Conservation (phyloP, 2,888 invertebrate species). For the Tryphoninae sp. region DNA sequence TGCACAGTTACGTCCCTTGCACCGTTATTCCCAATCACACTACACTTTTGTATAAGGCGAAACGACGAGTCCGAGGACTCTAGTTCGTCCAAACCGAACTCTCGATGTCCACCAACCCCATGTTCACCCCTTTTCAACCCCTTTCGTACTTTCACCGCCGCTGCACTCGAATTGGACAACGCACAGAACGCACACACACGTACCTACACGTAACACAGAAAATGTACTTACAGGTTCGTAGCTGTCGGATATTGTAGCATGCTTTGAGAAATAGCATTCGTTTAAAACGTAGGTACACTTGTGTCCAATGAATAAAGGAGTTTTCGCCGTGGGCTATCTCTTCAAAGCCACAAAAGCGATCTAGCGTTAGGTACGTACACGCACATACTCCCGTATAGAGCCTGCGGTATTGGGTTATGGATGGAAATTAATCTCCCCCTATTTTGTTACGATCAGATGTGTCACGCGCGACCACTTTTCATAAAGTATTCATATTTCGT, state of each 20-base stretch:
- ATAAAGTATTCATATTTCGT: constrained; percentile 5
- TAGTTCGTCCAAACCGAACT: constrained; percentile 31
- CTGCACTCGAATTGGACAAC: constrained; percentile 10
- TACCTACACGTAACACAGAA: neutral
- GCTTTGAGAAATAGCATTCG: constrained; percentile 44
- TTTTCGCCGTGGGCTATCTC: constrained; percentile 54
- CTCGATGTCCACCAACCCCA: constrained; percentile 26
- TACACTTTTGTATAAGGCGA: neutral
- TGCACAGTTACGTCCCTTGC: neutral
- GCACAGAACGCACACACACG: neutral
- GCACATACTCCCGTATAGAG: neutral
- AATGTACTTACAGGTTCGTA: constrained; percentile 17
- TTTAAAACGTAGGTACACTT: constrained; percentile 43
- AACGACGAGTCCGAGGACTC: constrained; percentile 3
- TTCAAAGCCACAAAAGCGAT: constrained; percentile 48
- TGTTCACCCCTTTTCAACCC: constrained; percentile 47
- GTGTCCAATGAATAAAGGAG: constrained; percentile 50
- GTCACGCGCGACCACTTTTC: constrained; percentile 35
- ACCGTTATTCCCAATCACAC: constrained; percentile 28
- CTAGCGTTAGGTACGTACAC: constrained; percentile 1
- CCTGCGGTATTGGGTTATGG: neutral
- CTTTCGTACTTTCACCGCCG: constrained; percentile 24
- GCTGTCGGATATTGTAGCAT: constrained; percentile 23
- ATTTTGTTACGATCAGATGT: constrained; percentile 33
- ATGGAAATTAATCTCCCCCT: constrained; percentile 34